A percentile compares a stretch with the other conserved stretches of the same genome.
Evolutionary conservation across 2,113 vertebrate species (phyloP).

Genomic region (Pyxicephalus adspersus): DNA sequence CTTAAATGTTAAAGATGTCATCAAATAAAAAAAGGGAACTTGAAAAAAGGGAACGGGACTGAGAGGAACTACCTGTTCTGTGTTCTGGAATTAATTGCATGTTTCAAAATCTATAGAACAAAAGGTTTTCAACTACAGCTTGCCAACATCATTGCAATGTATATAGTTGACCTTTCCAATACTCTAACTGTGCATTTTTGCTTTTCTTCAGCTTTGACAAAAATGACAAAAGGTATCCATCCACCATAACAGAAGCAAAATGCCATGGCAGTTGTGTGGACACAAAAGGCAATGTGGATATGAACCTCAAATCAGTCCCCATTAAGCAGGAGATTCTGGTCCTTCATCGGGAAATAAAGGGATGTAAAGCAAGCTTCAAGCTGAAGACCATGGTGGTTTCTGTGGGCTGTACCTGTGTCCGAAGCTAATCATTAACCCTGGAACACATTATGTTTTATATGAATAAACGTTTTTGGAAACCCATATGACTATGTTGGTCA

Average conservation of each 20-base stretch:
- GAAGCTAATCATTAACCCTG: too few species aligned
- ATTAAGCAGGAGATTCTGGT: slow-evolving; percentile 55
- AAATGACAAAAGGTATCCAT: slow-evolving; percentile 58
- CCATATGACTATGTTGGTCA: too few species aligned
- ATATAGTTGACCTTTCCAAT: too few species aligned
- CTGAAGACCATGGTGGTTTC: slow-evolving; percentile 42
- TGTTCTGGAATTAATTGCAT: too few species aligned
- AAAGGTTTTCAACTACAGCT: background rate
- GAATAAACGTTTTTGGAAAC: background rate
- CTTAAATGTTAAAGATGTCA: too few species aligned
- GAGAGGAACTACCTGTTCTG: too few species aligned
- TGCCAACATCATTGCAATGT: background rate
- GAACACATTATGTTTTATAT: too few species aligned
- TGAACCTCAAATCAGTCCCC: slow-evolving; percentile 1
- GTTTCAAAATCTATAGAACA: background rate
- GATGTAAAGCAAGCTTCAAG: background rate
- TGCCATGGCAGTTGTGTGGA: slow-evolving; percentile 17
- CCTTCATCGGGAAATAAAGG: slow-evolving; percentile 2
- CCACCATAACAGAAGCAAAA: slow-evolving; percentile 22
- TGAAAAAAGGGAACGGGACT: too few species aligned
- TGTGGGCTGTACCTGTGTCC: slow-evolving; percentile 52
- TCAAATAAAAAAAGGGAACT: too few species aligned
- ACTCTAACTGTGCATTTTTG: background rate
- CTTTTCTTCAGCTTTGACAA: slow-evolving; percentile 61
- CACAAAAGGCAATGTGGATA: background rate